Base-by-base conservation (phyloP, 2,797 vertebrate species). In the Echiichthys vipera region DNA sequence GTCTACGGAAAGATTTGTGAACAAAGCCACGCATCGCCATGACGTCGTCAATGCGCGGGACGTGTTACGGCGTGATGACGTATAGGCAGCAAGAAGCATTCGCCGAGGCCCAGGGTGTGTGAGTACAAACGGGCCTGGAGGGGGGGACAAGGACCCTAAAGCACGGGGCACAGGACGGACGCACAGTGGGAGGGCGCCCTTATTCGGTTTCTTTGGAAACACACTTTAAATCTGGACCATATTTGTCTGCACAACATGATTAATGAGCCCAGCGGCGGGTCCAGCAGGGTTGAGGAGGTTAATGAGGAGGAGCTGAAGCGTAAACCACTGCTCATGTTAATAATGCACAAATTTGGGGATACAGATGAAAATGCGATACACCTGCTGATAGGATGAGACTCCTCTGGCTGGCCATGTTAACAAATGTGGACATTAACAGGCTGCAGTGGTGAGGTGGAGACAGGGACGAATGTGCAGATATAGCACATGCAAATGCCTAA, bases 271-370 rank as follows among this genome's bases (percentile, higher is more conserved):
- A n/a, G 18, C 13, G 1, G 20, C 20, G 27, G 25, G 67, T 67
- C 56, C 40, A 25, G 61, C 37, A 10, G 22, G 40, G 55, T 20
- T 14, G 12, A 56, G 9, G 36, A 58, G 63, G 65, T 67, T 61
- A 69, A 82, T 70, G 25, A 71, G 59, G 37, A 47, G 8, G 59
- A 65, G 39, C 58, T 58, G 47, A 46, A 46, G 45, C 11, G 40
- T 7, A 47, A 65, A 29, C 39, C 47, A 25, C 5, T 43, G 32
- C n/a, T 57, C 14, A 12, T 2, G 13, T 50, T 40, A 24, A 32
- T 15, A 32, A 18, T 34, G 49, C 15, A 32, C 42, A 30, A 47
- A 65, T 71, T 2, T 63, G 40, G n/a, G 20, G 12, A 22, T 3
- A 20, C 49, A 7, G 24, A 49, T 70, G 56, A 43, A 30, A 54